Percentiles rank a stretch among this genome's conserved stretches.
These are phyloP conservation scores for Cheirogaleus major DNA, from an alignment of 2,797 vertebrate genomes.

Conservation along the genomic window DNA sequence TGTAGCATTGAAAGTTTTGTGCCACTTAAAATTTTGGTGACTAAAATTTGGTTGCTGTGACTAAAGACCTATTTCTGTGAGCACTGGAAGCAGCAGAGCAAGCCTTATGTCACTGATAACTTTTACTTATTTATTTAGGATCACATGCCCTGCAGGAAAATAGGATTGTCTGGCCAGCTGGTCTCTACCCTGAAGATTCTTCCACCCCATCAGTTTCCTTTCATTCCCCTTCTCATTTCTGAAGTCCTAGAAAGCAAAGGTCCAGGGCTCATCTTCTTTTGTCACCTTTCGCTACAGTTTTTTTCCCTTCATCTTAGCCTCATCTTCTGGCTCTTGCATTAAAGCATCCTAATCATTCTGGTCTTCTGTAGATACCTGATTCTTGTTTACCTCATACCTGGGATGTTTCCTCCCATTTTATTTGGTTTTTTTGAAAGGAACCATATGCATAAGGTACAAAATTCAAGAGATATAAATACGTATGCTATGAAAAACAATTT, in stretches of 20 bases:
- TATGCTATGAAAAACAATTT: background rate
- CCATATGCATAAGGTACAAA: background rate
- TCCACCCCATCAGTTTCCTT: background rate
- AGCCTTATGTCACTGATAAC: background rate
- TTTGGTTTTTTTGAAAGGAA: background rate
- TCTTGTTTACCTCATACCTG: background rate
- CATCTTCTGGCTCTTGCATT: background rate
- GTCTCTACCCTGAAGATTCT: background rate
- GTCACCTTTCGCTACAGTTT: background rate
- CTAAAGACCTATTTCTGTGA: slow-evolving; percentile 26
- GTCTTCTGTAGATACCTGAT: background rate
- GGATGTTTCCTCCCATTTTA: background rate
- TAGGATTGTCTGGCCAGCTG: background rate
- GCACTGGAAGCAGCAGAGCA: background rate
- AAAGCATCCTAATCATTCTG: background rate
- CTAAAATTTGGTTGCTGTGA: background rate
- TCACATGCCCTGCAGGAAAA: background rate
- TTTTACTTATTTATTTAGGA: background rate
- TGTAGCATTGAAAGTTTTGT: background rate
- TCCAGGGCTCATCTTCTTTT: background rate
- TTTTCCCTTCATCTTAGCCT: background rate
- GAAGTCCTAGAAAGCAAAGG: background rate
- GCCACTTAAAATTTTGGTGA: background rate
- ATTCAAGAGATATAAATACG: background rate
- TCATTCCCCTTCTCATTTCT: background rate